Conservation (phyloP, 2,888 invertebrate species). For the Sepiola atlantica region DNA sequence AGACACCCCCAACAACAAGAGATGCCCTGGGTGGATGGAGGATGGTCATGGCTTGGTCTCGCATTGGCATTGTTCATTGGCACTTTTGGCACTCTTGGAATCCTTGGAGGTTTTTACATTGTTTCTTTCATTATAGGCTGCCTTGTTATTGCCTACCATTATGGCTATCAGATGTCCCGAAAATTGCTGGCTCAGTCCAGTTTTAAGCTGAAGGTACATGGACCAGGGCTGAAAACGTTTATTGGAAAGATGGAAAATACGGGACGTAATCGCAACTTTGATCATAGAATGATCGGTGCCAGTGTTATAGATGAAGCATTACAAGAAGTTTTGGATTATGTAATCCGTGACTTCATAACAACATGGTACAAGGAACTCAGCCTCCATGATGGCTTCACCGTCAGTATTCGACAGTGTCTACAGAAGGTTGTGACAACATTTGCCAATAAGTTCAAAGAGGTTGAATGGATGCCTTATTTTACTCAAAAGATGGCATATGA, state of each 20-base stretch:
- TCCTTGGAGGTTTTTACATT: slow-evolving; percentile 58
- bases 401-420: slow-evolving; percentile 70
- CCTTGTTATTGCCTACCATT: slow-evolving; percentile 47
- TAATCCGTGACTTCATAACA: slow-evolving; percentile 87
- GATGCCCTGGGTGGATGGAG: slow-evolving; percentile 56
- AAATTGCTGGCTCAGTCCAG: slow-evolving; percentile 32
- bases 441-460: slow-evolving; percentile 85
- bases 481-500: too few species aligned
- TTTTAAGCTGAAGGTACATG: background rate
- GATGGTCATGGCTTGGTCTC: slow-evolving; percentile 61
- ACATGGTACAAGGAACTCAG: slow-evolving; percentile 79
- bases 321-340: slow-evolving; percentile 81
- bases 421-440: slow-evolving; percentile 83
- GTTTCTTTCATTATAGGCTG: slow-evolving; percentile 57
- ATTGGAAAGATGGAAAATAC: too few species aligned
- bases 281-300: too few species aligned
- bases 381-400: slow-evolving; percentile 83
- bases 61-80: slow-evolving; percentile 59
- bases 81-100: slow-evolving; percentile 63
- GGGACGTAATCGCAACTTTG: too few species aligned
- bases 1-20: too few species aligned
- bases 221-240: slow-evolving; percentile 37
- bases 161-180: slow-evolving; percentile 38
- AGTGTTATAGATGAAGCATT: too few species aligned
- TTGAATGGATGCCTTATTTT: too few species aligned